A percentile compares a stretch with the other conserved stretches of the same genome.
Evolutionary conservation across 2,797 vertebrate species (phyloP).

Genomic region (Syngnathus acus): DNA sequence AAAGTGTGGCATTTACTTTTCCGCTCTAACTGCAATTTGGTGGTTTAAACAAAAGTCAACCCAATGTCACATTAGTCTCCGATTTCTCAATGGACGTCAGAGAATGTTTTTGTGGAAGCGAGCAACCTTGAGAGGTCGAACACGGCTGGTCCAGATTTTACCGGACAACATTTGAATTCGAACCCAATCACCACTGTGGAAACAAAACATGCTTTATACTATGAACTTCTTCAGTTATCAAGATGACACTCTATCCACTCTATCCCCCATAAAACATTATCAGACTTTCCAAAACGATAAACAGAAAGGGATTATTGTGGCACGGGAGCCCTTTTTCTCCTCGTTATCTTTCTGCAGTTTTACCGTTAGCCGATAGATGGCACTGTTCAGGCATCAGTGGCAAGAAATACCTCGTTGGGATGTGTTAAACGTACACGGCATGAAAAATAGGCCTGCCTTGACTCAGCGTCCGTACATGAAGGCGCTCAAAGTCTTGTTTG

Average conservation of each 20-base stretch:
- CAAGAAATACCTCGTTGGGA: constrained; percentile 31
- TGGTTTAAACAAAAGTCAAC: not conserved
- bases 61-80: not conserved
- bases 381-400: constrained; percentile 52
- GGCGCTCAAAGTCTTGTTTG: constrained; percentile 51
- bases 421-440: constrained; percentile 37
- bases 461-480: constrained; percentile 43
- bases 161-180: constrained; percentile 1
- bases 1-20: not conserved
- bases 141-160: constrained; percentile 1
- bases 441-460: constrained; percentile 49
- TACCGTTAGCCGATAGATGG: constrained; percentile 48
- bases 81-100: not conserved
- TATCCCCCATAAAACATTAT: constrained; percentile 3
- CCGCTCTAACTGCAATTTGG: not conserved
- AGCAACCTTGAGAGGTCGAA: constrained; percentile 1
- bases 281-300: not conserved
- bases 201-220: constrained; percentile 5
- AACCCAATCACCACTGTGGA: not conserved
- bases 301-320: constrained; percentile 5
- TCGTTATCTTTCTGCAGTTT: constrained; percentile 17
- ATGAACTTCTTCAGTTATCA: constrained; percentile 5
- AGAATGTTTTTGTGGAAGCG: not conserved
- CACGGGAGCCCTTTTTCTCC: not conserved
- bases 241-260: constrained; percentile 4